These are phyloP conservation scores for Hermatobates lingyangjiaoensis DNA, from an alignment of 1,140 invertebrate genomes.

Conservation along the genomic window DNA sequence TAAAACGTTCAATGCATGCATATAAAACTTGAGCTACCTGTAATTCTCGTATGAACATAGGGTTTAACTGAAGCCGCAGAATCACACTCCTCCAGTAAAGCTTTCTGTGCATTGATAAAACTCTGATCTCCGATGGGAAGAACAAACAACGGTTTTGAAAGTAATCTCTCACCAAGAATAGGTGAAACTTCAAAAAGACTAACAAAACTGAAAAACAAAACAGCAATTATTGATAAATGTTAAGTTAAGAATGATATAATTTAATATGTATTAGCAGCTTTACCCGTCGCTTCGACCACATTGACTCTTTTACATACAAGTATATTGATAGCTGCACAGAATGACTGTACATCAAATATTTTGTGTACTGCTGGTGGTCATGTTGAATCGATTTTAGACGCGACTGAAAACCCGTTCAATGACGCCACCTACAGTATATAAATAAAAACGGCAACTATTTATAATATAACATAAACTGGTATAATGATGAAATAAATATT, in stretches of 20 bases:
- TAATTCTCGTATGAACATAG: constrained; percentile 41
- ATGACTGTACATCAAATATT: background rate
- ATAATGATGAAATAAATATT: no score
- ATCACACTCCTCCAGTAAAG: constrained; percentile 4
- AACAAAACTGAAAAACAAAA: constrained; percentile 34
- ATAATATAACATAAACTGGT: no score
- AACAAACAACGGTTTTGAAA: constrained; percentile 31
- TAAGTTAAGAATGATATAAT: background rate
- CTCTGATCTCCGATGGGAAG: constrained; percentile 40
- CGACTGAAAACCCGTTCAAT: no score
- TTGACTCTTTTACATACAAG: background rate
- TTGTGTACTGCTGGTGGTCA: background rate
- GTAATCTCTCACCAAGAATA: constrained; percentile 33
- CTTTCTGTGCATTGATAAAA: constrained; percentile 35
- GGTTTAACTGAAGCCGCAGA: constrained; percentile 30
- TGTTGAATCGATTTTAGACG: background rate
- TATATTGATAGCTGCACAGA: background rate
- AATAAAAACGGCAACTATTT: background rate
- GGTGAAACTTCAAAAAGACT: constrained; percentile 36
- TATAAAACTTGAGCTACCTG: constrained; percentile 18
- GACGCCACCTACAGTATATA: no score
- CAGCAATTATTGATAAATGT: background rate
- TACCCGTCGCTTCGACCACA: background rate
- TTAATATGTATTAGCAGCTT: background rate
- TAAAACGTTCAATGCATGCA: background rate